These are phyloP conservation scores for Taenioides sp. DNA, from an alignment of 2,797 vertebrate genomes.

Conservation along the genomic window DNA sequence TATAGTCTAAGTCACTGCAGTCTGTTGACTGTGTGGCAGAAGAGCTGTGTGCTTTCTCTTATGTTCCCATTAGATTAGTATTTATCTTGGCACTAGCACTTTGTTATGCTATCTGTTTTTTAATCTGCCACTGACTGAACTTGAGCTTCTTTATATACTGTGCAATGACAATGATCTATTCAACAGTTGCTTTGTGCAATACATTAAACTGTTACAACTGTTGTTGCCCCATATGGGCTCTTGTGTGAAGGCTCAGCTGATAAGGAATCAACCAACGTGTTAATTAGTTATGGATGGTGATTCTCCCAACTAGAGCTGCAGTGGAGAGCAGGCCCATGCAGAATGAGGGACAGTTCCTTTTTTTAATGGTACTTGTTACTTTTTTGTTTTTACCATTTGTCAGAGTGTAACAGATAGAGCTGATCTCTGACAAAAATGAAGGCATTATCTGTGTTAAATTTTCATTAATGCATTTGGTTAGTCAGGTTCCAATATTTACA, in stretches of 20 bases:
- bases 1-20: background rate
- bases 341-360: background rate
- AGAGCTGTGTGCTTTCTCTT: background rate
- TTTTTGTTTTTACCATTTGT: background rate
- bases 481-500: background rate
- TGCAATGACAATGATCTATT: background rate
- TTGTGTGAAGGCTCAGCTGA: background rate
- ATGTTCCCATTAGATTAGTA: background rate
- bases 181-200: background rate
- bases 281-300: background rate
- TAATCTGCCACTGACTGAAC: background rate
- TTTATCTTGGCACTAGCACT: background rate
- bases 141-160: background rate
- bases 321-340: background rate
- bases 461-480: background rate
- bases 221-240: background rate
- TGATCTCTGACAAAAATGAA: background rate
- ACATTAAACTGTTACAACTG: background rate
- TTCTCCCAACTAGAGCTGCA: background rate
- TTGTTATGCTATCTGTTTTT: background rate
- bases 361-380: no score
- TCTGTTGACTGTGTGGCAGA: background rate
- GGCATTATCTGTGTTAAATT: background rate
- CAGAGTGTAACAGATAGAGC: no score
- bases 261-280: background rate